Evolutionary conservation across 2,888 invertebrate genomes (phyloP).

Genomic region (Elmis aenea): DNA sequence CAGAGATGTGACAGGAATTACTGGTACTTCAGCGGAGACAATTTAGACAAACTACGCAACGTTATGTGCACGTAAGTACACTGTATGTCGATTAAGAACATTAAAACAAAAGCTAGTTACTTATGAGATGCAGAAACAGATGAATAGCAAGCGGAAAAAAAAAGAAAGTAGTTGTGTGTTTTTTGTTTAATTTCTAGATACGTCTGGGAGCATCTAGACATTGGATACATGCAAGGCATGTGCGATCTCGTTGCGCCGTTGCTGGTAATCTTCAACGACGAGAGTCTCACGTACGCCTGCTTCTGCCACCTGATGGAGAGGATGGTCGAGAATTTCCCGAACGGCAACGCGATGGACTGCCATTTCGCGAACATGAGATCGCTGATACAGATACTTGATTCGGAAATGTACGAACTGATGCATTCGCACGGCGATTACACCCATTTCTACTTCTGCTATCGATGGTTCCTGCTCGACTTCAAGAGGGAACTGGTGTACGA

Average conservation of each 20-base stretch:
- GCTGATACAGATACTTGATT: slow-evolving; percentile 82
- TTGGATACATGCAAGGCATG: slow-evolving; percentile 97
- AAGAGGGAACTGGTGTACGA: slow-evolving; percentile 90
- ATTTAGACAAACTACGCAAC: slow-evolving; percentile 87
- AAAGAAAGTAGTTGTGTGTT: neutral
- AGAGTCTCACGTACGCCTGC: slow-evolving; percentile 84
- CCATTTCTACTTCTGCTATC: slow-evolving; percentile 96
- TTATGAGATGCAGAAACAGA: too few species aligned
- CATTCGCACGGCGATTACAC: slow-evolving; percentile 94
- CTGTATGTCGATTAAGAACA: slow-evolving; percentile 2
- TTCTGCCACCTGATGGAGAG: slow-evolving; percentile 88
- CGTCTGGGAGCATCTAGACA: slow-evolving; percentile 92
- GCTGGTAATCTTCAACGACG: slow-evolving; percentile 88
- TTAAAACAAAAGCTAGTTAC: too few species aligned
- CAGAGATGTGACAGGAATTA: slow-evolving; percentile 93
- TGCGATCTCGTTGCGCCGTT: slow-evolving; percentile 92
- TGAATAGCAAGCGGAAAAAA: too few species aligned
- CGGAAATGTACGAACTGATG: slow-evolving; percentile 91
- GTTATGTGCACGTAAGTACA: slow-evolving; percentile 91
- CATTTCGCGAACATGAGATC: slow-evolving; percentile 95
- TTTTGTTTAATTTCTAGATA: slow-evolving; percentile 56
- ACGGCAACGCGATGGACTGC: slow-evolving; percentile 91
- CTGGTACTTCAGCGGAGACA: slow-evolving; percentile 84
- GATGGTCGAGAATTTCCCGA: slow-evolving; percentile 88
- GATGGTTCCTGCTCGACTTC: slow-evolving; percentile 95